Conservation (phyloP, 2,113 vertebrate genomes). For the Brachirus orientalis region DNA sequence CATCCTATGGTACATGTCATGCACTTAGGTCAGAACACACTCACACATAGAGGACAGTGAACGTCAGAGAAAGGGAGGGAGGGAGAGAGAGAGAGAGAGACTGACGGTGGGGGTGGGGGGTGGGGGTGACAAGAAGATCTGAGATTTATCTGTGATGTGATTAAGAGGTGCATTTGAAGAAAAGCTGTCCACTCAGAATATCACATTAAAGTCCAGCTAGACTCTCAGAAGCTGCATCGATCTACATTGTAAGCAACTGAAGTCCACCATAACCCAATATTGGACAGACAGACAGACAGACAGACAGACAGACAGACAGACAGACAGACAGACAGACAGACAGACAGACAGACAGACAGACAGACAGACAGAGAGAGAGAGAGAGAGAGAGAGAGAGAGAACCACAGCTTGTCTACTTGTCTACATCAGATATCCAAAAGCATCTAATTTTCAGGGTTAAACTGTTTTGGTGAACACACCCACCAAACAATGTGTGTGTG, state of each 20-base stretch:
- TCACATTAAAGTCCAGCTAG: constrained; percentile 76
- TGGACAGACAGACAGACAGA: constrained; percentile 31
- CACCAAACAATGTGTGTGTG: not conserved
- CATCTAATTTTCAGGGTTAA: constrained; percentile 14
- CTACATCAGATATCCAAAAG: constrained; percentile 21
- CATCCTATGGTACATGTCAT: not conserved
- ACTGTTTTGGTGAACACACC: constrained; percentile 1
- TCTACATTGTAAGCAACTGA: constrained; percentile 70
- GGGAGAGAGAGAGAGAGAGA: not conserved
- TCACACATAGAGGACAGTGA: constrained; percentile 9
- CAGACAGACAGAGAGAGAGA: not conserved
- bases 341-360: constrained; percentile 24
- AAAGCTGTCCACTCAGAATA: constrained; percentile 79
- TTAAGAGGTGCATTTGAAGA: constrained; percentile 82
- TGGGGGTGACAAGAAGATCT: constrained; percentile 6
- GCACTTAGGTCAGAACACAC: constrained; percentile 7
- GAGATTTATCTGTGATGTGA: constrained; percentile 79
- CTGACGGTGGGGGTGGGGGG: too few relatives aligned
- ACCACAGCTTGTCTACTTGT: not conserved
- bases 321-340: not conserved
- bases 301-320: not conserved
- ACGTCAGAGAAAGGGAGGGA: not conserved
- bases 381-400: constrained; percentile 1
- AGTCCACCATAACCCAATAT: constrained; percentile 72
- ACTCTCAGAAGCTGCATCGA: constrained; percentile 77